These are phyloP conservation scores for Perca schrenkii DNA, from an alignment of 2,113 vertebrate genomes.

Conservation along the genomic window DNA sequence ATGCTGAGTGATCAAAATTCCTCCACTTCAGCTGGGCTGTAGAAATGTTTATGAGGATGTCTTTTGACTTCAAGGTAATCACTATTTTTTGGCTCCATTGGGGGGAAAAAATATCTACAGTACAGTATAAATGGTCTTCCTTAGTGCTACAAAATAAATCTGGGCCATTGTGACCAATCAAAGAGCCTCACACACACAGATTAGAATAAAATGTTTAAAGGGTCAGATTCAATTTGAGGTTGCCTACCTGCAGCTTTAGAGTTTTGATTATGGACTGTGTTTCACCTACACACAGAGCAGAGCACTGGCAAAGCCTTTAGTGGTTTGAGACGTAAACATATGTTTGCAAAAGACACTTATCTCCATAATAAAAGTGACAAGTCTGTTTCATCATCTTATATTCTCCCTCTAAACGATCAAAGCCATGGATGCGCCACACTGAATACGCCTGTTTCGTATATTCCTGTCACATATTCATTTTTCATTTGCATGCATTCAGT, in stretches of 20 bases:
- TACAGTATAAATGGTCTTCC: constrained; percentile 20
- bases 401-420: constrained; percentile 31
- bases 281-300: constrained; percentile 18
- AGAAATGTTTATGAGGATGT: constrained; percentile 17
- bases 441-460: constrained; percentile 49
- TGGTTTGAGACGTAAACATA: constrained; percentile 28
- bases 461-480: constrained; percentile 48
- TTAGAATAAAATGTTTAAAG: neutral
- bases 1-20: constrained; percentile 24
- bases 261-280: constrained; percentile 19
- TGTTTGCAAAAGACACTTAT: constrained; percentile 27
- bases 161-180: constrained; percentile 40
- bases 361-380: constrained; percentile 45
- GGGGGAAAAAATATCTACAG: constrained; percentile 42
- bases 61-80: constrained; percentile 50
- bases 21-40: constrained; percentile 18
- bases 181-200: neutral
- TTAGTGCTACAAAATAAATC: constrained; percentile 42
- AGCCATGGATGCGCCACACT: constrained; percentile 5
- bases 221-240: constrained; percentile 6
- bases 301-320: neutral
- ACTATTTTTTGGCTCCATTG: constrained; percentile 44
- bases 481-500: constrained; percentile 40
- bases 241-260: constrained; percentile 24
- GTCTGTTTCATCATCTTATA: constrained; percentile 37